A percentile compares a stretch with the other conserved stretches of the same genome.
Evolutionary conservation across 2,797 vertebrate species (phyloP).

Genomic region (Periparus ater): DNA sequence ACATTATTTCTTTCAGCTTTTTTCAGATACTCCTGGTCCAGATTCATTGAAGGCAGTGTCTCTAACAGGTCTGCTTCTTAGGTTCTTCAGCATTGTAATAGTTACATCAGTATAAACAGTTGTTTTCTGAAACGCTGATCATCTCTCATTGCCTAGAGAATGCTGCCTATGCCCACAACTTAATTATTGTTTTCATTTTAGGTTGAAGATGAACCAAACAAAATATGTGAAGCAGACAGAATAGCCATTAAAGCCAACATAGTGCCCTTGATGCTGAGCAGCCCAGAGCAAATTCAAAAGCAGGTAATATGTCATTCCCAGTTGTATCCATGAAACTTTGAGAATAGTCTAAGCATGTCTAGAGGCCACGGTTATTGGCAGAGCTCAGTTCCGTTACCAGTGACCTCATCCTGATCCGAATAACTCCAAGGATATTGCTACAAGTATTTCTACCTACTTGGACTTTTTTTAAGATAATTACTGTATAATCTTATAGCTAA

Average conservation of each 20-base stretch:
- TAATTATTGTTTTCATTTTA: slow-evolving; percentile 62
- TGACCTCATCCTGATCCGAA: background rate
- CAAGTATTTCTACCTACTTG: background rate
- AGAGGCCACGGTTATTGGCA: background rate
- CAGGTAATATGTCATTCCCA: slow-evolving; percentile 80
- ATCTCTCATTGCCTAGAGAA: background rate
- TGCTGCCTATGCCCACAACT: background rate
- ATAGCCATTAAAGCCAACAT: slow-evolving; percentile 97
- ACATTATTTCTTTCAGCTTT: background rate
- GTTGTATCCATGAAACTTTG: background rate
- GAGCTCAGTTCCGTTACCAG: background rate
- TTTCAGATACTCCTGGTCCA: background rate
- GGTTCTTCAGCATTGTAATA: background rate
- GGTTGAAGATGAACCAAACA: slow-evolving; percentile 96
- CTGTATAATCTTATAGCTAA: background rate
- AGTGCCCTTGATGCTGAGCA: slow-evolving; percentile 96
- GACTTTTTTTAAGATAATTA: background rate
- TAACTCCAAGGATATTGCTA: background rate
- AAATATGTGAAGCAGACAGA: slow-evolving; percentile 93
- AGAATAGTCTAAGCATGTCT: background rate
- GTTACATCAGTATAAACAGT: background rate
- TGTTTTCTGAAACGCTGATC: background rate
- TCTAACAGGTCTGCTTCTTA: background rate
- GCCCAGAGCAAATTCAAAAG: slow-evolving; percentile 98
- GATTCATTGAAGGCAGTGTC: background rate